Evolutionary conservation across 2,888 invertebrate genomes (phyloP).

Genomic region (Drosophila borealis): DNA sequence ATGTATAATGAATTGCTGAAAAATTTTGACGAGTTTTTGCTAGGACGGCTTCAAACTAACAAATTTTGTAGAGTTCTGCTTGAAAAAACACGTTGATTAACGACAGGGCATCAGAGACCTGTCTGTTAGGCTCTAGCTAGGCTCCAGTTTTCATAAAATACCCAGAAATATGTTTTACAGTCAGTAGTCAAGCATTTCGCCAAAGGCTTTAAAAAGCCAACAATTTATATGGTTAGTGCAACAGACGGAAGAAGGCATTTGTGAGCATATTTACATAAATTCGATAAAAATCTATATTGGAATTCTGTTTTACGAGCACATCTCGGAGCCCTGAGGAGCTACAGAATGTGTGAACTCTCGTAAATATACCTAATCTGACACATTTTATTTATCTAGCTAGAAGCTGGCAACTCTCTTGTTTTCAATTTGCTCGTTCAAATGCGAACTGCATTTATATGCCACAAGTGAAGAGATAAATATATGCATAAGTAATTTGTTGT

Average conservation of each 20-base stretch:
- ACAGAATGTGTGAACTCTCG: too few species aligned
- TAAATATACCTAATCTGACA: too few species aligned
- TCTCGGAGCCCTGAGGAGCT: too few species aligned
- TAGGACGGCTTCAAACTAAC: slow-evolving; percentile 1
- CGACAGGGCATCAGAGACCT: slow-evolving; percentile 1
- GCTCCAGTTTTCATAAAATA: slow-evolving; percentile 19
- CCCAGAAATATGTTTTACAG: not conserved
- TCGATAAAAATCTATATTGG: too few species aligned
- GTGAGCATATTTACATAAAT: too few species aligned
- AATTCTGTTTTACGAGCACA: too few species aligned
- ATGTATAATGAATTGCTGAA: not conserved
- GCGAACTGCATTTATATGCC: slow-evolving; percentile 6
- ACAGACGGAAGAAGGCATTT: too few species aligned
- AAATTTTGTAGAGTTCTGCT: slow-evolving; percentile 34
- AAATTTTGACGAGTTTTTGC: not conserved
- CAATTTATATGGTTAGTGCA: too few species aligned
- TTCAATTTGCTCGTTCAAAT: not conserved
- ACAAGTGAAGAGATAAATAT: slow-evolving; percentile 29
- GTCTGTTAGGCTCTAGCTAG: not conserved
- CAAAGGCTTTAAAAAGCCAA: slow-evolving; percentile 15
- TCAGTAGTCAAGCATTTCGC: not conserved
- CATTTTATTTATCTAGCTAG: too few species aligned
- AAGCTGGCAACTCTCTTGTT: too few species aligned
- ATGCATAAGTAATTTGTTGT: slow-evolving; percentile 39
- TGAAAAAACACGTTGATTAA: slow-evolving; percentile 41